Percentiles rank a stretch among this genome's conserved stretches.
Evolutionary conservation across 2,888 invertebrate species (phyloP).

Genomic region (Drosophila nr. medialis): DNA sequence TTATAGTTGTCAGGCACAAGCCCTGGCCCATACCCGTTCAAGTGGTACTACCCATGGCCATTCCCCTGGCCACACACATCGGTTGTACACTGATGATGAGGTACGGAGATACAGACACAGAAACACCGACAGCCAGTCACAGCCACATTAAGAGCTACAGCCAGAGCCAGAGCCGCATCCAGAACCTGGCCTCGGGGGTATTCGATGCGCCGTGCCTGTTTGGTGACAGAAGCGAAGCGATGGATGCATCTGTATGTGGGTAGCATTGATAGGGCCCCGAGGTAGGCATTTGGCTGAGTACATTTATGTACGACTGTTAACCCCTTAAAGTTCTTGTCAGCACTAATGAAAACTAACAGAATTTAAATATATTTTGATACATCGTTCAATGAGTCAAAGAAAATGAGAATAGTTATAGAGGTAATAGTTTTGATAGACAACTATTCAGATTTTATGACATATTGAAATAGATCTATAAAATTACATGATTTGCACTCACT

Average conservation of each 20-base stretch:
- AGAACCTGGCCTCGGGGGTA: constrained; percentile 46
- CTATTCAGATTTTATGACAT: background rate
- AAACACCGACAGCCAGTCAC: constrained; percentile 15
- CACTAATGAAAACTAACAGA: constrained; percentile 24
- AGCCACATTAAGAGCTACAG: constrained; percentile 15
- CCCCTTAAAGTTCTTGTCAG: constrained; percentile 44
- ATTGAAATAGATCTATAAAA: background rate
- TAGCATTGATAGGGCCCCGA: constrained; percentile 19
- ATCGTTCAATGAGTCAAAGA: background rate
- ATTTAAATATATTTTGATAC: constrained; percentile 15
- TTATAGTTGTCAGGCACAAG: constrained; percentile 31
- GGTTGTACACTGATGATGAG: constrained; percentile 61
- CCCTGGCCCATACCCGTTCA: constrained; percentile 13
- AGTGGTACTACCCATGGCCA: constrained; percentile 22
- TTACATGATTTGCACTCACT: background rate
- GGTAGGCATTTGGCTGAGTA: constrained; percentile 21
- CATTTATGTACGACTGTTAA: constrained; percentile 36
- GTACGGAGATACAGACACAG: constrained; percentile 34
- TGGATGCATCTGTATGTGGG: constrained; percentile 47
- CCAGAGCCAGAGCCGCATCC: constrained; percentile 7
- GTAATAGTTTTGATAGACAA: background rate
- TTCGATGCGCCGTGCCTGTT: constrained; percentile 33
- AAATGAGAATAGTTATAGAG: background rate
- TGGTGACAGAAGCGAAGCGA: constrained; percentile 68
- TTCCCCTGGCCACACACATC: constrained; percentile 62